Percentiles rank a stretch among this genome's conserved stretches.
These are phyloP conservation scores for Lepidotrigona ventralis DNA, from an alignment of 1,140 invertebrate genomes.

Conservation along the genomic window DNA sequence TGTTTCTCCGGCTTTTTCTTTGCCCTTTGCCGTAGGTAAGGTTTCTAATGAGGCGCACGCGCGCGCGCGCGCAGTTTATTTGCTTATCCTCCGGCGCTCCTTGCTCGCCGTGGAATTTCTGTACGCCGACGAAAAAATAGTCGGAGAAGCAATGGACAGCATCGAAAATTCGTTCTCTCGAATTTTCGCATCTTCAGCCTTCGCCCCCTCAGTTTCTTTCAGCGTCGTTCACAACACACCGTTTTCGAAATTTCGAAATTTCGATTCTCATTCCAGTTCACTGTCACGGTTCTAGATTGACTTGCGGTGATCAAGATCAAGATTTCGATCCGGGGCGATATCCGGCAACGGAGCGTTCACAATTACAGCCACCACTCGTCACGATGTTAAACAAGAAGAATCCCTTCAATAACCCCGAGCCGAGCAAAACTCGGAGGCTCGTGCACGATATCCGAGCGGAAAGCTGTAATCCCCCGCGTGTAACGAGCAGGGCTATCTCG, in stretches of 20 bases:
- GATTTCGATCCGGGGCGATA: background rate
- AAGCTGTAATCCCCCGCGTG: conserved; percentile 23
- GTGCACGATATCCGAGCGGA: background rate
- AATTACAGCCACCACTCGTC: background rate
- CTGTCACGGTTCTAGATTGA: too few relatives aligned
- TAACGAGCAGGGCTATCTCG: conserved; percentile 2
- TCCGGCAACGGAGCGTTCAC: background rate
- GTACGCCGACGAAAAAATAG: background rate
- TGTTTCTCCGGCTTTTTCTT: too few relatives aligned
- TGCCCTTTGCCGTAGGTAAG: background rate
- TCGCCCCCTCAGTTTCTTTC: background rate
- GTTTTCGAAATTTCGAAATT: background rate
- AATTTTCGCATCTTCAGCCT: background rate
- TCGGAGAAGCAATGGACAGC: background rate
- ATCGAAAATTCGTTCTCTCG: background rate
- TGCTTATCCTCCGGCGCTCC: background rate
- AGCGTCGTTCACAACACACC: background rate
- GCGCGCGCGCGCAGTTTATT: background rate
- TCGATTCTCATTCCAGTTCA: too few relatives aligned
- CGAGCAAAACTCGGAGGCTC: background rate
- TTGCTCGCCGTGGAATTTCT: too few relatives aligned
- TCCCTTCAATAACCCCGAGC: background rate
- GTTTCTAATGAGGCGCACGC: background rate
- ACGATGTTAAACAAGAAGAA: background rate
- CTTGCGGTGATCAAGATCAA: background rate